Evolutionary conservation across 2,113 vertebrate species (phyloP).

Genomic region (Gasterosteus nipponicus): DNA sequence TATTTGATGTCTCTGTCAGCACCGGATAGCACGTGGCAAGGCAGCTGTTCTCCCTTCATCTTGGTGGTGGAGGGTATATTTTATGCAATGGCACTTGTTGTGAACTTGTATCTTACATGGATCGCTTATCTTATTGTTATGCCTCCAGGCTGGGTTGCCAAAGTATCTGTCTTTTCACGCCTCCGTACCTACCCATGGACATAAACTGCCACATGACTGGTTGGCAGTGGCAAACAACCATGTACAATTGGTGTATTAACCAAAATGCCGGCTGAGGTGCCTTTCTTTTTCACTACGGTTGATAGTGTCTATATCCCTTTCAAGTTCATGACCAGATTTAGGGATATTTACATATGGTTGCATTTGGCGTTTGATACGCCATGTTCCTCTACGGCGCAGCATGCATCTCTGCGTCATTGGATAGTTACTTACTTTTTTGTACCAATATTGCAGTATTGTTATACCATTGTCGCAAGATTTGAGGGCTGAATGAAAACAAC

Average conservation of each 20-base stretch:
- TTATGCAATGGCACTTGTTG: neutral
- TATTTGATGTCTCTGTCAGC: slow-evolving; percentile 56
- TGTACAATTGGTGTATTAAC: neutral
- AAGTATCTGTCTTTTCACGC: neutral
- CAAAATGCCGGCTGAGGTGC: neutral
- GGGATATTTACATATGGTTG: slow-evolving; percentile 11
- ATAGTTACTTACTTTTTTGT: slow-evolving; percentile 28
- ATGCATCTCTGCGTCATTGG: slow-evolving; percentile 32
- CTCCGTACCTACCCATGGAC: neutral
- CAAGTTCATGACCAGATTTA: neutral
- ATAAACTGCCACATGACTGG: neutral
- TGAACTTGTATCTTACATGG: neutral
- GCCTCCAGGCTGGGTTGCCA: neutral
- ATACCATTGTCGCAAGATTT: slow-evolving; percentile 4
- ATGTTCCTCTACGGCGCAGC: slow-evolving; percentile 19
- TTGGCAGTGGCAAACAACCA: neutral
- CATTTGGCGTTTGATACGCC: slow-evolving; percentile 19
- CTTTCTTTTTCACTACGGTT: neutral
- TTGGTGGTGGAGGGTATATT: neutral
- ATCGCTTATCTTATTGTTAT: neutral
- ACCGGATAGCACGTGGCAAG: slow-evolving; percentile 22
- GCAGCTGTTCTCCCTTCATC: slow-evolving; percentile 7
- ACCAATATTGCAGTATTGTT: slow-evolving; percentile 7
- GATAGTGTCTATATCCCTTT: slow-evolving; percentile 6
- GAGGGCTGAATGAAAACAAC: neutral